Evolutionary conservation across 2,888 invertebrate genomes (phyloP).

Genomic region (Apoda limacodes): DNA sequence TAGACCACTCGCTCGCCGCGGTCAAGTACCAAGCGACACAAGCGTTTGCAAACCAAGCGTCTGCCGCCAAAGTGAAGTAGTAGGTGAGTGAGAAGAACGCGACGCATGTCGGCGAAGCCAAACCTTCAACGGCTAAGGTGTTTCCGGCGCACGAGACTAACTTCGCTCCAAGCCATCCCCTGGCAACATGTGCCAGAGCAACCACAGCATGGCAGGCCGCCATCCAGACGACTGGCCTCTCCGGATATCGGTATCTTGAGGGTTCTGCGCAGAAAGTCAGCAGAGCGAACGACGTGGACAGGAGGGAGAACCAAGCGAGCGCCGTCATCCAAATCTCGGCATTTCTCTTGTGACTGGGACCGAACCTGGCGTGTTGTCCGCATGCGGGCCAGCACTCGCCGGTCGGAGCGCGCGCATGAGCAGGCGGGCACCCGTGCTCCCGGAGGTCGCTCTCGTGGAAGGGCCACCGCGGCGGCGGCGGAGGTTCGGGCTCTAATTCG

Average conservation of each 20-base stretch:
- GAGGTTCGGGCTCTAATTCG: conserved; percentile 51
- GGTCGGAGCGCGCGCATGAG: conserved; percentile 67
- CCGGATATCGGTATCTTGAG: conserved; percentile 91
- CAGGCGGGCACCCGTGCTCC: conserved; percentile 69
- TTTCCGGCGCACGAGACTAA: conserved; percentile 41
- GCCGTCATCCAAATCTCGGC: conserved; percentile 81
- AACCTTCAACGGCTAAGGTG: conserved; percentile 57
- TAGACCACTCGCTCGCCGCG: conserved; percentile 93
- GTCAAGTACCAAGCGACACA: conserved; percentile 92
- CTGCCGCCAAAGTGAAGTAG: conserved; percentile 83
- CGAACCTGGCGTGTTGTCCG: conserved; percentile 76
- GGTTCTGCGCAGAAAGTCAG: conserved; percentile 92
- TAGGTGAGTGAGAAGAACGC: conserved; percentile 81
- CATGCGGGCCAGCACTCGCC: conserved; percentile 75
- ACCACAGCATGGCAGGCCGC: conserved; percentile 88
- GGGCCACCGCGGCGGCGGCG: conserved; percentile 52
- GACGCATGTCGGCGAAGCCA: conserved; percentile 73
- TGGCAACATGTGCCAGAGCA: conserved; percentile 78
- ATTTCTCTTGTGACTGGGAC: conserved; percentile 74
- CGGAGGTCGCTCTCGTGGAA: conserved; percentile 41
- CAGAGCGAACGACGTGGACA: conserved; percentile 85
- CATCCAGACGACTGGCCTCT: conserved; percentile 90
- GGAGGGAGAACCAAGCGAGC: conserved; percentile 81
- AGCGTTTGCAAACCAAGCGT: conserved; percentile 90
- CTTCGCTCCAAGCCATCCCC: conserved; percentile 70